Evolutionary conservation across 1,140 invertebrate genomes (phyloP).

Genomic region (Euwallacea fornicatus): DNA sequence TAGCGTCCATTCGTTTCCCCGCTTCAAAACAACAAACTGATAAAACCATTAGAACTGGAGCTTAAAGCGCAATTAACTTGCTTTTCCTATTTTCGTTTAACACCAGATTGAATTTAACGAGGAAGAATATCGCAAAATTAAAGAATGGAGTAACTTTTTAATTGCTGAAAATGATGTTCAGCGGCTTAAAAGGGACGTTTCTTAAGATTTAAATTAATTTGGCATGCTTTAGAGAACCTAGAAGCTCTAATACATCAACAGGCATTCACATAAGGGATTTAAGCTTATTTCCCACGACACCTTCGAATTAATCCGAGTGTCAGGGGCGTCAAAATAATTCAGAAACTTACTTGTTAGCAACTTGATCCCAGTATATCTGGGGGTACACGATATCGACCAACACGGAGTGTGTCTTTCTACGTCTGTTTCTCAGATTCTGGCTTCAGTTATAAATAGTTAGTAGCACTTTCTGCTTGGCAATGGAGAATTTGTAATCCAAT

Average conservation of each 20-base stretch:
- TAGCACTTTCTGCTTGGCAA: not conserved
- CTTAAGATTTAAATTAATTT: constrained; percentile 6
- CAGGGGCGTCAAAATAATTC: constrained; percentile 1
- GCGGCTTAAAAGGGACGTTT: not conserved
- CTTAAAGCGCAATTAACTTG: not conserved
- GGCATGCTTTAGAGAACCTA: not conserved
- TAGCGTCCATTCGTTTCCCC: too few relatives aligned
- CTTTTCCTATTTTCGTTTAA: not conserved
- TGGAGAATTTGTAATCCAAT: too few relatives aligned
- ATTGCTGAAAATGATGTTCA: constrained; percentile 25
- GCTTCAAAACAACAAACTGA: too few relatives aligned
- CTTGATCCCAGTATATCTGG: not conserved
- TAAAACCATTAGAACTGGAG: too few relatives aligned
- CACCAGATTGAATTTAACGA: not conserved
- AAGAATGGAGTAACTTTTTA: constrained; percentile 25
- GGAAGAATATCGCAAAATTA: constrained; percentile 16
- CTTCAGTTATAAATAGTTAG: not conserved
- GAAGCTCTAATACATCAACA: not conserved
- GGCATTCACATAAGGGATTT: not conserved
- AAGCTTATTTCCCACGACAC: not conserved
- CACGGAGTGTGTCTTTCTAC: not conserved
- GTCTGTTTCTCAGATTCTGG: not conserved
- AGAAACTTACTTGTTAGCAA: constrained; percentile 5
- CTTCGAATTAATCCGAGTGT: constrained; percentile 2
- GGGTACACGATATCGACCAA: not conserved